These are phyloP conservation scores for Ophion ventricosus DNA, from an alignment of 2,888 invertebrate species.

Conservation along the genomic window DNA sequence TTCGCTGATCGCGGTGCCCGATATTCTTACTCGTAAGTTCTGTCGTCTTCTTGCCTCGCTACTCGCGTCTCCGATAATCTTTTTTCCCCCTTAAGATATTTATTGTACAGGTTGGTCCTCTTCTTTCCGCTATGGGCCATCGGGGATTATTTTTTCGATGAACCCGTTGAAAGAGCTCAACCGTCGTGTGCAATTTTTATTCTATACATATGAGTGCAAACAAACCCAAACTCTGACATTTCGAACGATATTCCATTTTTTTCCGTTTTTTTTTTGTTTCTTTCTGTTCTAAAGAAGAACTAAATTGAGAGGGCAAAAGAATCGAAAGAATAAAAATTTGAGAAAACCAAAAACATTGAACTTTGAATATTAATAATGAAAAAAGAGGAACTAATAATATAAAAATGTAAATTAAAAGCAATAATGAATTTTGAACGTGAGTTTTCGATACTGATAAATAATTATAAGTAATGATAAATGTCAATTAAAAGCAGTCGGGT, in stretches of 20 bases:
- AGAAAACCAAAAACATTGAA: neutral
- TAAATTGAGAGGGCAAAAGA: no score
- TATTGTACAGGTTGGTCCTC: neutral
- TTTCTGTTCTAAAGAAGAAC: no score
- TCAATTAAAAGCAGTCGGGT: neutral
- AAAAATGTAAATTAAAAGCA: neutral
- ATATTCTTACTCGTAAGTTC: slow-evolving; percentile 66
- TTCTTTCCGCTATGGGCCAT: slow-evolving; percentile 24
- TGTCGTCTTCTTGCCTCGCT: slow-evolving; percentile 46
- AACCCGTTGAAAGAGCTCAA: no score
- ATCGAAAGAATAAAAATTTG: neutral
- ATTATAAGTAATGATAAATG: neutral
- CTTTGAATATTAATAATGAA: neutral
- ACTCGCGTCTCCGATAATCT: slow-evolving; percentile 42
- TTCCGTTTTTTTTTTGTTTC: no score
- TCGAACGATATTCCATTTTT: no score
- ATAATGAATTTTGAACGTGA: neutral
- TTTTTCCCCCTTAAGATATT: slow-evolving; percentile 4
- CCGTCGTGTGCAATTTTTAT: no score
- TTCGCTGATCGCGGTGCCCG: slow-evolving; percentile 64
- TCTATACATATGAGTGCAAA: no score
- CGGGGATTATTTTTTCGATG: slow-evolving; percentile 4
- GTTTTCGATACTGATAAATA: neutral
- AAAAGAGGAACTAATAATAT: neutral
- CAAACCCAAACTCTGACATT: no score